Conservation (phyloP, 2,888 invertebrate genomes). For the Drosophila differens region DNA sequence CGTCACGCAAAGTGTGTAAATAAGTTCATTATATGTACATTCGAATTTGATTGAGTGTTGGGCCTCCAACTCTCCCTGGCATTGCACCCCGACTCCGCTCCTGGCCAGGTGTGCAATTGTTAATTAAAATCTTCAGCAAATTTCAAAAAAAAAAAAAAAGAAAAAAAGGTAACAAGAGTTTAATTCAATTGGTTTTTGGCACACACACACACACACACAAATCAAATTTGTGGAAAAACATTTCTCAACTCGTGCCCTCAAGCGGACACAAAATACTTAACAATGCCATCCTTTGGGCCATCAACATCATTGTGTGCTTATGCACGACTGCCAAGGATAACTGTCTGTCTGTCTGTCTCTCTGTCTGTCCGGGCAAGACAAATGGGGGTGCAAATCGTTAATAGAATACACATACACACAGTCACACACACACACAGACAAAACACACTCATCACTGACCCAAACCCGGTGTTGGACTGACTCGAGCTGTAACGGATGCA, state of each 20-base stretch:
- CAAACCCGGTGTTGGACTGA: slow-evolving; percentile 36
- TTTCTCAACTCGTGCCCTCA: slow-evolving; percentile 36
- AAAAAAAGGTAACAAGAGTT: slow-evolving; percentile 54
- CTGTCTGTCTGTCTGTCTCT: slow-evolving; percentile 51
- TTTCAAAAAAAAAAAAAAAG: not conserved
- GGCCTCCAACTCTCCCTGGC: not conserved
- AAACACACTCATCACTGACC: slow-evolving; percentile 56
- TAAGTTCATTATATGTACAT: slow-evolving; percentile 74
- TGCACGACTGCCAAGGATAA: slow-evolving; percentile 78
- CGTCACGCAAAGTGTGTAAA: slow-evolving; percentile 77
- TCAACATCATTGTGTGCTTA: slow-evolving; percentile 59
- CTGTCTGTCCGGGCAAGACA: slow-evolving; percentile 70
- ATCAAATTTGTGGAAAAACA: slow-evolving; percentile 48
- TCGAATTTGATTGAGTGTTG: slow-evolving; percentile 68
- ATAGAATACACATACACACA: slow-evolving; percentile 40
- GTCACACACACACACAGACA: slow-evolving; percentile 34
- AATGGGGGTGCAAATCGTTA: slow-evolving; percentile 81
- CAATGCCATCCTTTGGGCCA: slow-evolving; percentile 35
- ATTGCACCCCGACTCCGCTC: not conserved
- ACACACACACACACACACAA: slow-evolving; percentile 60
- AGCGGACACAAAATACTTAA: slow-evolving; percentile 44
- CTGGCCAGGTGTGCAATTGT: slow-evolving; percentile 64
- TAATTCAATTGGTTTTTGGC: slow-evolving; percentile 66
- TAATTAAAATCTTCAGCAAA: slow-evolving; percentile 59
- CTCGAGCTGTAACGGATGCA: slow-evolving; percentile 83